Percentiles rank a stretch among this genome's conserved stretches.
Evolutionary conservation across 2,888 invertebrate genomes (phyloP).

Genomic region (Heterodera filipjevi): DNA sequence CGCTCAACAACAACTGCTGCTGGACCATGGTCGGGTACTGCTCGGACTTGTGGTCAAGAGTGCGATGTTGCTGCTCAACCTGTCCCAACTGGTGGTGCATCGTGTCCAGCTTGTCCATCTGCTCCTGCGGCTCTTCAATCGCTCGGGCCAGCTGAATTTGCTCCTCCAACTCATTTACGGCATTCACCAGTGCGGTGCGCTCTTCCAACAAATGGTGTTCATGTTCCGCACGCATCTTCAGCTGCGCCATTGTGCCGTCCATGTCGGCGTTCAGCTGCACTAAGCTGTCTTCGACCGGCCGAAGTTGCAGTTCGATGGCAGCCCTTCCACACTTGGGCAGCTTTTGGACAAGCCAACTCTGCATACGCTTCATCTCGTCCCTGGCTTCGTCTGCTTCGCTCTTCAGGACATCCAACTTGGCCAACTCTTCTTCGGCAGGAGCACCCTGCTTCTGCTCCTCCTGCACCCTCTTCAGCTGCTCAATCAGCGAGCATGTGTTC

Average conservation of each 20-base stretch:
- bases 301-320: neutral
- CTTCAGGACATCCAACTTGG: neutral
- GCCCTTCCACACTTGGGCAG: neutral
- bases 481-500: neutral
- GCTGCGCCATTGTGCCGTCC: neutral
- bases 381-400: neutral
- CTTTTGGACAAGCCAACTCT: neutral
- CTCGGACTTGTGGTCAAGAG: slow-evolving; percentile 7
- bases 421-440: neutral
- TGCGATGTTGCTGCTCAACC: neutral
- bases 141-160: neutral
- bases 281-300: neutral
- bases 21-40: slow-evolving; percentile 5
- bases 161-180: neutral
- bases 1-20: neutral
- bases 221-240: neutral
- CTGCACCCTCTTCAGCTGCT: neutral
- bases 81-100: neutral
- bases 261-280: slow-evolving; percentile 9
- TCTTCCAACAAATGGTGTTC: neutral
- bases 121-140: neutral
- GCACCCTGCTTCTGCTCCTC: neutral
- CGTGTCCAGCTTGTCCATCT: neutral
- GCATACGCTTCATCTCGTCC: neutral
- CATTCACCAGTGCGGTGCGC: neutral